Conservation (phyloP, 2,888 invertebrate genomes). For the Pardosa pseudoannulata region DNA sequence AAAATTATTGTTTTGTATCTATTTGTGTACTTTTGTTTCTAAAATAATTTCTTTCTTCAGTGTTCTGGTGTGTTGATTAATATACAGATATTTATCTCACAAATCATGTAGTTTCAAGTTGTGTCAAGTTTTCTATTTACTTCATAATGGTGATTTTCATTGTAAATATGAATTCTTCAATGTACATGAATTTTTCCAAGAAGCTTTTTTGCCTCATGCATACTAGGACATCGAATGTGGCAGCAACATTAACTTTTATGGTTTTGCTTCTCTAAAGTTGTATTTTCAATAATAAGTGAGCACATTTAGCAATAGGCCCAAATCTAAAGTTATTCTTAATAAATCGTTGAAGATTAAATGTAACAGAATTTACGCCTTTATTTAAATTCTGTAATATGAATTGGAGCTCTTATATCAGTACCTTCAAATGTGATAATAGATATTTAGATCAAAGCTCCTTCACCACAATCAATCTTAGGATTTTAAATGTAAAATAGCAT, state of each 20-base stretch:
- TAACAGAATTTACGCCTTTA: background rate
- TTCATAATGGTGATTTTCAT: background rate
- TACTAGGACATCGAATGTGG: conserved; percentile 27
- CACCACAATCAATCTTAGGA: background rate
- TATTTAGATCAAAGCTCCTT: conserved; percentile 4
- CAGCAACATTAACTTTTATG: conserved; percentile 4
- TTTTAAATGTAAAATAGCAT: conserved; percentile 5
- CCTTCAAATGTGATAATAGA: conserved; percentile 1
- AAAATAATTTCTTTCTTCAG: background rate
- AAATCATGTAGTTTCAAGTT: background rate
- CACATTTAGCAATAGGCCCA: background rate
- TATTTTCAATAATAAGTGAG: background rate
- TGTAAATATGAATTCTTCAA: conserved; percentile 1
- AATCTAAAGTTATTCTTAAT: background rate
- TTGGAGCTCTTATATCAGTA: background rate
- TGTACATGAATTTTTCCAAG: background rate
- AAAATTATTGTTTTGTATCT: background rate
- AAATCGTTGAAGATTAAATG: background rate
- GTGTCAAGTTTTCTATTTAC: background rate
- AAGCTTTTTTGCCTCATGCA: background rate
- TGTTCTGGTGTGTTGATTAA: background rate
- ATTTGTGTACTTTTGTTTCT: background rate
- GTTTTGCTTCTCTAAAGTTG: background rate
- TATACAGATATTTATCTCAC: background rate
- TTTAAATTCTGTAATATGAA: background rate